These are phyloP conservation scores for Micronycteris hirsuta DNA, from an alignment of 2,113 vertebrate species.

Conservation along the genomic window DNA sequence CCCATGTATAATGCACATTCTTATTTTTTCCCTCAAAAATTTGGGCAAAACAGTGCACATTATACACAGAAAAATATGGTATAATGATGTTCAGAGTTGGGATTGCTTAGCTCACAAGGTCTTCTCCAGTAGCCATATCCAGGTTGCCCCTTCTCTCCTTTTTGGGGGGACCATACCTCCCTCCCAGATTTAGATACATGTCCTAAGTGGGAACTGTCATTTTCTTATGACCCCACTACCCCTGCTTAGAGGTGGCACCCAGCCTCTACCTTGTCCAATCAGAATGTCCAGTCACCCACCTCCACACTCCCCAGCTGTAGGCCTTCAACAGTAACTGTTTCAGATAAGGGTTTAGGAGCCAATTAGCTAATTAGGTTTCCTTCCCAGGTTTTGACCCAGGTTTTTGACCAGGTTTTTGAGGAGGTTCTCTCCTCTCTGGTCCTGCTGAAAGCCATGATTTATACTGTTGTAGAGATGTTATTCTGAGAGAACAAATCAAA, in stretches of 20 bases:
- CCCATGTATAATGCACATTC: too few relatives aligned
- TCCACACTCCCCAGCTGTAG: not conserved
- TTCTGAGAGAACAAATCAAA: not conserved
- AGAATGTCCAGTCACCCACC: not conserved
- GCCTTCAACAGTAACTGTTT: not conserved
- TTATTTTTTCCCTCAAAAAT: too few relatives aligned
- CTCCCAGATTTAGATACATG: not conserved
- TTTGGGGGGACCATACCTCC: not conserved
- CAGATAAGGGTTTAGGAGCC: not conserved
- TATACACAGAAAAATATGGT: too few relatives aligned
- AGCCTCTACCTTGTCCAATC: not conserved
- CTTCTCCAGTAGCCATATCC: not conserved
- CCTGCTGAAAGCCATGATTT: not conserved
- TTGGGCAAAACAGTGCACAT: too few relatives aligned
- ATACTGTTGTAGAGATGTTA: not conserved
- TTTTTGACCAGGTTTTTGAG: too few relatives aligned
- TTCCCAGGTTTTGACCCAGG: not conserved
- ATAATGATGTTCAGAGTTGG: not conserved
- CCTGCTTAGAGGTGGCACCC: not conserved
- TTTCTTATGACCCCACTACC: not conserved
- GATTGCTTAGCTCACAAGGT: not conserved
- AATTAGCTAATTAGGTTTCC: not conserved
- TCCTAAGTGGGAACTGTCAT: not conserved
- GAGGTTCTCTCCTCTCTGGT: not conserved
- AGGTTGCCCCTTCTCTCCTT: not conserved